Evolutionary conservation across 2,797 vertebrate genomes (phyloP).

Genomic region (Xenopus petersii): DNA sequence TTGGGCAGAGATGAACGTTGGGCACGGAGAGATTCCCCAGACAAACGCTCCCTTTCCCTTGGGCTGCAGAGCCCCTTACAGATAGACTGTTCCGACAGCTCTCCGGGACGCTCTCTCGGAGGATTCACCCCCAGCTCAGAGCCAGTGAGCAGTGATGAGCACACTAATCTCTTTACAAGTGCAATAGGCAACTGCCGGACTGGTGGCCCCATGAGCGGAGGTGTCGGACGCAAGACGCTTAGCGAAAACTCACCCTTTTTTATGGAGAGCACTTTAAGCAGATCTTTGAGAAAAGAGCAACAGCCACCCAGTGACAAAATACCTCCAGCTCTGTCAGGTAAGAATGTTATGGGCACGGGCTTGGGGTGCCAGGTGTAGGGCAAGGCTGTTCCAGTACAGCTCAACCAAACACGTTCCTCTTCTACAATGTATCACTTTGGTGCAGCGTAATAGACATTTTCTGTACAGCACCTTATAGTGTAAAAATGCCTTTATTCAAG

Average conservation of each 20-base stretch:
- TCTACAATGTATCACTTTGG: no score
- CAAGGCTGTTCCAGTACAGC: no score
- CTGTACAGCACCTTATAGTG: no score
- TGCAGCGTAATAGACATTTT: no score
- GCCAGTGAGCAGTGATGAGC: constrained; percentile 66
- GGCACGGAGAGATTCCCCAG: constrained; percentile 67
- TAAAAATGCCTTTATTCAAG: no score
- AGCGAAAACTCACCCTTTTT: constrained; percentile 67
- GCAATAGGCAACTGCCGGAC: constrained; percentile 77
- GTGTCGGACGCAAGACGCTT: constrained; percentile 66
- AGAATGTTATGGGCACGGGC: not conserved
- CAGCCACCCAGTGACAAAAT: constrained; percentile 74
- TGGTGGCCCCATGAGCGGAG: constrained; percentile 60
- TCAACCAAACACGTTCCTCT: no score
- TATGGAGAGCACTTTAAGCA: constrained; percentile 60
- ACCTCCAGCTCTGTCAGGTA: constrained; percentile 75
- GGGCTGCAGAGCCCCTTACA: constrained; percentile 71
- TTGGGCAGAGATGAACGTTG: constrained; percentile 71
- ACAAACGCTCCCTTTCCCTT: constrained; percentile 58
- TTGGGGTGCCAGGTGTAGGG: no score
- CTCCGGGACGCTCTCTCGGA: constrained; percentile 64
- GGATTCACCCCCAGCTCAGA: constrained; percentile 71
- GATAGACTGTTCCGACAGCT: constrained; percentile 66
- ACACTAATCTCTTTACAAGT: constrained; percentile 89
- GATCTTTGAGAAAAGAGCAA: constrained; percentile 75